phyloP scores from a whole-genome alignment of 1,140 invertebrate genomes.

The Bombus pascuorum region DNA sequence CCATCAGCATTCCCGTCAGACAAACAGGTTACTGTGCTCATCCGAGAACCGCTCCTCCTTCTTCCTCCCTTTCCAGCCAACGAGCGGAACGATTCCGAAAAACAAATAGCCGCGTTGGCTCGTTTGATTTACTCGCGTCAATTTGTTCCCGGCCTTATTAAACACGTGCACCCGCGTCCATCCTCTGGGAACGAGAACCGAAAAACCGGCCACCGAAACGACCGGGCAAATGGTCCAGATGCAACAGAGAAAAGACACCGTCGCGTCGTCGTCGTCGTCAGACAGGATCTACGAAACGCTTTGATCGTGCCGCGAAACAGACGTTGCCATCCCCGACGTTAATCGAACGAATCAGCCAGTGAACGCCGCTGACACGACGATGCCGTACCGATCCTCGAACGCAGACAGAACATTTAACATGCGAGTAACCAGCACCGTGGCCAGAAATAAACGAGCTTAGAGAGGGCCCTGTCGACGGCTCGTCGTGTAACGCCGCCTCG shows the following conservation, averaged over 20 bases:
- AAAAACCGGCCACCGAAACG: slow-evolving; percentile 14
- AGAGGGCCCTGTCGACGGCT: neutral
- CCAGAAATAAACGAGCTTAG: slow-evolving; percentile 22
- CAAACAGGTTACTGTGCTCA: slow-evolving; percentile 14
- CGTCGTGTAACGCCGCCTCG: neutral
- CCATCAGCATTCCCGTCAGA: neutral
- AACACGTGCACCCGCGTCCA: neutral
- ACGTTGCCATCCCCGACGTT: slow-evolving; percentile 13
- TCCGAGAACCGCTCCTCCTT: neutral
- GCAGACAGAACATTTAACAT: slow-evolving; percentile 37
- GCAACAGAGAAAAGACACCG: neutral
- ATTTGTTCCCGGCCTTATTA: slow-evolving; percentile 31
- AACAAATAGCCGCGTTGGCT: neutral
- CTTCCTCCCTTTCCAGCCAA: neutral
- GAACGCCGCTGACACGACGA: too few species aligned
- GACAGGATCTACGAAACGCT: neutral
- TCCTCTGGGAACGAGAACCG: slow-evolving; percentile 4
- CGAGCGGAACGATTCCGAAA: slow-evolving; percentile 22
- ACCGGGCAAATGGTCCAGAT: slow-evolving; percentile 15
- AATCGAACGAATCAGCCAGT: slow-evolving; percentile 46
- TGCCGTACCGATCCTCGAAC: neutral
- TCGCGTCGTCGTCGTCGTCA: neutral
- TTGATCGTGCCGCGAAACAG: slow-evolving; percentile 45
- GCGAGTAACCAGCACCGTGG: slow-evolving; percentile 16
- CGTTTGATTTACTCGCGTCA: slow-evolving; percentile 35